A percentile compares a stretch with the other conserved stretches of the same genome.
phyloP scores from a whole-genome alignment of 2,888 invertebrate genomes.

The Caenorhabditis sp. region DNA sequence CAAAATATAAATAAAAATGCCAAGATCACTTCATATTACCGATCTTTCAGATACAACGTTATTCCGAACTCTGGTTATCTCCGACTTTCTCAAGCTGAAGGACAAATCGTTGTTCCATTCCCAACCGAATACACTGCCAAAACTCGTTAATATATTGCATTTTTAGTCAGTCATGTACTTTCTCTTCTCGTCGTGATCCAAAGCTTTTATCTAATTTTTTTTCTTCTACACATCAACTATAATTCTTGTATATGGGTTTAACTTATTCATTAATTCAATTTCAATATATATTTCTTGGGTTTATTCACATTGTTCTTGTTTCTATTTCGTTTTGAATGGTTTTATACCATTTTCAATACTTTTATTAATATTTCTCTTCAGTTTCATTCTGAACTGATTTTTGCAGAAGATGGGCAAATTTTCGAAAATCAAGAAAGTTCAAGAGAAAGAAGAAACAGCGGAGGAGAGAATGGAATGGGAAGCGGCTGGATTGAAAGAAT shows the following conservation, averaged over 20 bases:
- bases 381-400: not conserved
- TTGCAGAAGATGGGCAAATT: conserved; percentile 47
- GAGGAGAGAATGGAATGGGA: conserved; percentile 40
- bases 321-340: not conserved
- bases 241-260: conserved; percentile 8
- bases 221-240: not conserved
- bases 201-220: conserved; percentile 7
- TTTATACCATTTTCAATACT: not conserved
- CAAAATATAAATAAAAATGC: no score
- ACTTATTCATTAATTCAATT: conserved; percentile 1
- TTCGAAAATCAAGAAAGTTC: conserved; percentile 42
- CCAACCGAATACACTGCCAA: conserved; percentile 83
- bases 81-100: conserved; percentile 83
- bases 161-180: not conserved
- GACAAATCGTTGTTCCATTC: conserved; percentile 87
- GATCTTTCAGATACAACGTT: conserved; percentile 81
- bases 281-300: not conserved
- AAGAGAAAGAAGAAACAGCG: conserved; percentile 33
- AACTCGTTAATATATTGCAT: conserved; percentile 4
- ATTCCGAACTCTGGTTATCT: conserved; percentile 96
- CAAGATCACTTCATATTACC: no score
- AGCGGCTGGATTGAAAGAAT: conserved; percentile 30
- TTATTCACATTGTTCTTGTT: conserved; percentile 3
- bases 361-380: not conserved
- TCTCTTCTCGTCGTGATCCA: not conserved